Conservation (phyloP, 30 jellyfish, hydroid and myxozoan genomes). For the Euphysa ruthae region DNA sequence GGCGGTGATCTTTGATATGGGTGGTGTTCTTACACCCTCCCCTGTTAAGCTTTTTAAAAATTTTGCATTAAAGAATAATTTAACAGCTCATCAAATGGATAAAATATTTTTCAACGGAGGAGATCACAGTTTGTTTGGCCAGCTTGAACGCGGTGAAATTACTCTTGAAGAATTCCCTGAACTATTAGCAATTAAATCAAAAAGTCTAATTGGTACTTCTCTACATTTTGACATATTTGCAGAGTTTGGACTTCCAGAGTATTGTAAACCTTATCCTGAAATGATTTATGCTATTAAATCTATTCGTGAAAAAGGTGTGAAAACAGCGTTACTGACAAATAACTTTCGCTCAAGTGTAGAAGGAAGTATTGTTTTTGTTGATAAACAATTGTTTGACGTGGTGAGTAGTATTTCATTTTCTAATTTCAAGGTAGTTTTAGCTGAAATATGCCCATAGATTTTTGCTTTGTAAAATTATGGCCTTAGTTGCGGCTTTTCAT, state of each 20-base stretch:
- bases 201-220: conserved; percentile 30
- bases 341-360: conserved; percentile 22
- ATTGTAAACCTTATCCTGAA: conserved; percentile 42
- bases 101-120: conserved; percentile 47
- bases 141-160: conserved; percentile 64
- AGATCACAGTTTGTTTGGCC: conserved; percentile 63
- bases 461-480: too few relatives aligned
- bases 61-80: conserved; percentile 35
- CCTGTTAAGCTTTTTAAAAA: conserved; percentile 44
- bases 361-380: conserved; percentile 33
- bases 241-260: neutral
- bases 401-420: conserved; percentile 42
- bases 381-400: conserved; percentile 47
- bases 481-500: too few relatives aligned
- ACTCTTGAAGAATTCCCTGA: conserved; percentile 38
- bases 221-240: conserved; percentile 50
- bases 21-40: conserved; percentile 81
- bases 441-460: too few relatives aligned
- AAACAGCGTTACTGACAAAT: conserved; percentile 75
- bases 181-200: conserved; percentile 27
- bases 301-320: conserved; percentile 58
- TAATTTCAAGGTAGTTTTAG: too few relatives aligned
- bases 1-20: conserved; percentile 94
- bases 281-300: conserved; percentile 56
- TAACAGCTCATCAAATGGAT: conserved; percentile 30